Base-by-base conservation (phyloP, 2,113 vertebrate genomes). In the Nyctibius bracteatus region DNA sequence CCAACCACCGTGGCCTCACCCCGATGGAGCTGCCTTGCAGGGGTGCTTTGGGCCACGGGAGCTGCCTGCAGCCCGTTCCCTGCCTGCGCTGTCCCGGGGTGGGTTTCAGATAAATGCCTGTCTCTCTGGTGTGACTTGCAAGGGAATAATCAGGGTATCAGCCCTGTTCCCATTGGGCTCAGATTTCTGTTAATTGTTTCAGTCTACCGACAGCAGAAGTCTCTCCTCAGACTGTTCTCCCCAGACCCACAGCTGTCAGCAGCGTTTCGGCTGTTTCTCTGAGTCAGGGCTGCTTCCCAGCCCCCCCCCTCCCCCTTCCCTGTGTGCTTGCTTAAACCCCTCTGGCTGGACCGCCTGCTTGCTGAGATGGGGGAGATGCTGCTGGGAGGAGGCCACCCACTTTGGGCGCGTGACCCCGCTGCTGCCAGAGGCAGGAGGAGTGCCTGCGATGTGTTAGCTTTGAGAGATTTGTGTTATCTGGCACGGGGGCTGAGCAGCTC, bases 341-440 rank as follows among this genome's bases (percentile, higher is more conserved):
- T 67, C 33, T 15, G 67, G 19, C 44, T 14, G 70, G 17, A 31
- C 18, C 0, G 0, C 14, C 5, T 14, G 5, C 67, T 63, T 0
- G 0, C 17, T 0, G 1, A 41, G 70, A 30, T 7, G 7, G 10
- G 43, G 57, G 59, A 47, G 68, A 44, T 4, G 47, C 43, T 12
- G 84, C 79, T 66, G 1, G 0, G 8, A 24, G n/a, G 43, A 78
- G 88, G 78, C 81, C 94, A 88, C 96, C 88, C 93, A 67, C 47
- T 41, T 30, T 0, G 74, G 66, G 27, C 1, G 7, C 3, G 6
- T 28, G 94, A 77, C 31, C 68, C 51, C 0, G 0, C 2, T 17
- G 12, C 68, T 11, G 37, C 66, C 16, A 3, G 55, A 24, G 37
- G 52, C 62, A 17, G 79, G 20, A 79, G 81, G 25, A 51, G 86